Conservation (phyloP, 2,888 invertebrate genomes). For the Cephus runcator region DNA sequence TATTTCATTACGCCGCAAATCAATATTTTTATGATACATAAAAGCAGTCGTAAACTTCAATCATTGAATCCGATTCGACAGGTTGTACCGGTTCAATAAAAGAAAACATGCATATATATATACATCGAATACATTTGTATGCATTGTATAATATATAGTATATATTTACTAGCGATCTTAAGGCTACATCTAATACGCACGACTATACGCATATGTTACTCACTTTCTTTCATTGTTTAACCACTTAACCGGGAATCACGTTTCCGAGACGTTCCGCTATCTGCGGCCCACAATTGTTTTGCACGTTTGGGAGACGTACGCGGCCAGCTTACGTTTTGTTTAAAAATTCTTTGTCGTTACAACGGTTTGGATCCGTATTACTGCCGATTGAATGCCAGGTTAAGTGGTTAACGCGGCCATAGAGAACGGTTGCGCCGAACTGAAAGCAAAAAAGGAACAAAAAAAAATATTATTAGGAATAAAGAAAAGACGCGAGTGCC, state of each 20-base stretch:
- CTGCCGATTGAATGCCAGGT: too few relatives aligned
- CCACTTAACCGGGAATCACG: too few relatives aligned
- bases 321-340: too few relatives aligned
- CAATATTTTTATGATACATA: neutral
- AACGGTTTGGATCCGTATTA: too few relatives aligned
- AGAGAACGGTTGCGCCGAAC: neutral
- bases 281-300: too few relatives aligned
- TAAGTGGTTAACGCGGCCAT: neutral
- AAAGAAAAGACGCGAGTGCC: neutral
- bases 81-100: neutral
- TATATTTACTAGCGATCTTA: neutral
- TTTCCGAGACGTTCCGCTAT: too few relatives aligned
- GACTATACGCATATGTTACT: neutral
- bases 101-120: neutral
- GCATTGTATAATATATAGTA: neutral
- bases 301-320: too few relatives aligned
- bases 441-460: neutral
- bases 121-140: neutral
- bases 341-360: too few relatives aligned
- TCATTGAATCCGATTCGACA: neutral
- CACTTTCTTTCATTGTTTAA: neutral
- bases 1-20: neutral
- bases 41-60: neutral
- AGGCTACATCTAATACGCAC: neutral
- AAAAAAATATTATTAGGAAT: neutral